Base-by-base conservation (phyloP, 1,140 invertebrate species). In the Solenopsis invicta region DNA sequence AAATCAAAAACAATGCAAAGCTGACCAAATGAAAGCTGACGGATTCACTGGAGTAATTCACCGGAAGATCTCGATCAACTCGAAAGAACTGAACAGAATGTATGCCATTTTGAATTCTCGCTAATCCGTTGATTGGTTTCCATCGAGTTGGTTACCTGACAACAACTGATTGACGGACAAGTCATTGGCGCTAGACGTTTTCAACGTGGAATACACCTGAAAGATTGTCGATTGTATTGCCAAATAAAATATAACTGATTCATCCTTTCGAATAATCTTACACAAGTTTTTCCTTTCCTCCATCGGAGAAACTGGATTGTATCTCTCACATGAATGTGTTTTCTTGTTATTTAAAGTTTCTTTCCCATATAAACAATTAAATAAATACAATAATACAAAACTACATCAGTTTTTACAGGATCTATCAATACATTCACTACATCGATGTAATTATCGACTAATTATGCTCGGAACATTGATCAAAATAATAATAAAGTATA, bases 61-160 rank as follows among this genome's bases (percentile, higher is more conserved):
- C 5, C 2, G 50, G 48, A 84, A 80, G 56, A 74, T 78, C 62
- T 64, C 59, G 41, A 85, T 64, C 24, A 37, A 37, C 18, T 18
- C 56, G 67, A 69, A 41, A 62, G 5, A 29, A 67, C 4, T 18
- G 41, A 78, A 54, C 50, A 24, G 37, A 85, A 75, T 4, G 41
- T 74, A 24, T 24, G 56, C 67, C 29, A 75, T 61, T 59, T 84
- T 12, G 16, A 72, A 50, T 18, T 52, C 61, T 37, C 16, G 77
- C 61, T 92, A 92, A 92, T 92, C 86, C 89, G 87, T 90, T 85
- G 91, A 92, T 91, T 92, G 87, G 75, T 87, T 90, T 87, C 62
- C 56, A 16, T 54, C 50, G 21, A 62, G 8, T 86, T 90, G 74
- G 77, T 81, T 85, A 88, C 78, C 92, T 92, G 89, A 52, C 76